Conservation (phyloP, 2,113 vertebrate genomes). For the Prunella himalayana region DNA sequence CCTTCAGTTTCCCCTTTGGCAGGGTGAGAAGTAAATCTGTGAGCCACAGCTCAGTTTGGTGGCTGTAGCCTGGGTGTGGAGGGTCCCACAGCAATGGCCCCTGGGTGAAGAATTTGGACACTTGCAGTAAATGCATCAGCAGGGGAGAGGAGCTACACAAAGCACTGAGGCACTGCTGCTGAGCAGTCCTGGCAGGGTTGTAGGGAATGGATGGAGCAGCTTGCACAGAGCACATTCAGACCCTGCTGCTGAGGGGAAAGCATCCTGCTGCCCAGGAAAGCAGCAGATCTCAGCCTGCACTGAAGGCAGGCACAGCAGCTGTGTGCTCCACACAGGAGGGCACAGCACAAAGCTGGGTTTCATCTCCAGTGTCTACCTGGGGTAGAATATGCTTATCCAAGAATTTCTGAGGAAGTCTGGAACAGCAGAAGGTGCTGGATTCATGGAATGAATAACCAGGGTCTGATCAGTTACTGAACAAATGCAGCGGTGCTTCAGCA, state of each 20-base stretch:
- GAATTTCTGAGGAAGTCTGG: background rate
- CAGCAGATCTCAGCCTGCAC: accelerated
- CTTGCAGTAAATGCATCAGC: accelerated
- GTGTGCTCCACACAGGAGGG: background rate
- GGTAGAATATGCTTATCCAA: background rate
- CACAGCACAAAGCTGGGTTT: background rate
- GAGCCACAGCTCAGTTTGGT: background rate
- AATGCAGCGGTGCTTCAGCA: background rate
- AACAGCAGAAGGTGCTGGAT: background rate
- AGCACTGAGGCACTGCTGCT: background rate
- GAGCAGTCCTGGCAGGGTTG: background rate
- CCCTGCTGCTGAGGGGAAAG: background rate
- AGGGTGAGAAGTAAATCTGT: background rate
- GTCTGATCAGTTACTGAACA: background rate
- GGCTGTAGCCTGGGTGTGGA: background rate
- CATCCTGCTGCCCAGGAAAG: background rate
- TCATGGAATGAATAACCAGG: background rate
- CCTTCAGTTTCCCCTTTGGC: background rate
- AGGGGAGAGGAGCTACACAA: background rate
- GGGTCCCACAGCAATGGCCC: background rate
- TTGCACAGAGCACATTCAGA: background rate
- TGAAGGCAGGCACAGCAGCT: background rate
- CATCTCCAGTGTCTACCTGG: background rate
- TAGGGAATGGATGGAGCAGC: background rate
- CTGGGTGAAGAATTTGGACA: background rate